Evolutionary conservation across 1,140 invertebrate genomes (phyloP), one percentile per base, ranked within the genome.

Genomic region (Hermetia illucens): DNA sequence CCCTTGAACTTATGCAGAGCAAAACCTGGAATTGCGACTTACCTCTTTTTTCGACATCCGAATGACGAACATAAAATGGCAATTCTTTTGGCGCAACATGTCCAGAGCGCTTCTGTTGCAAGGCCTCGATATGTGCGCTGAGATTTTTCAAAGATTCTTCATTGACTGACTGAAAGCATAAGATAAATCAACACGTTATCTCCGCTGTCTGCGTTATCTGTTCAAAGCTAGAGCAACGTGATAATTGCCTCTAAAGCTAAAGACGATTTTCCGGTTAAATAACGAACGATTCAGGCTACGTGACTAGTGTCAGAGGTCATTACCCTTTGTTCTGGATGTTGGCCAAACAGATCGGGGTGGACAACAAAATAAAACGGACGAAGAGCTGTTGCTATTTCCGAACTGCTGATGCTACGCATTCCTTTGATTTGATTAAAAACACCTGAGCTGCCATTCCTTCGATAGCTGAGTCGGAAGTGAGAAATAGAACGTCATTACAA

Each of bases 301-400:
- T n/a, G n/a, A n/a, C n/a, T n/a, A n/a, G n/a, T n/a, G n/a, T n/a
- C n/a, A n/a, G n/a, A n/a, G n/a, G n/a, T n/a, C n/a, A n/a, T n/a
- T 63, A 85, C 84, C 53, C 82, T 75, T 69, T 92, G 84, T 51
- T 74, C 75, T 25, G 91, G 91, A 70, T 83, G 78, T 59, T 87
- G 79, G 38, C 84, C 84, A 71, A 95, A 95, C 24, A 94, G 64
- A 65, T 96, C 91, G 12, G 91, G 91, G 71, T 96, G 91, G 16
- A 95, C 90, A 33, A 78, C 78, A 63, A 95, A 94, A 61, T 91
- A 94, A 59, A 96, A 94, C 2, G 90, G 91, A 43, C 89, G 68
- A 12, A 96, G 63, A 1, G 88, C 90, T 13, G 84, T 79, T 4
- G 86, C 80, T n/a, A 91, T 69, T 69, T 92, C 83, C 18, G 75